Evolutionary conservation across 2,888 invertebrate genomes (phyloP).

Genomic region (Leptarthrus brevirostris): DNA sequence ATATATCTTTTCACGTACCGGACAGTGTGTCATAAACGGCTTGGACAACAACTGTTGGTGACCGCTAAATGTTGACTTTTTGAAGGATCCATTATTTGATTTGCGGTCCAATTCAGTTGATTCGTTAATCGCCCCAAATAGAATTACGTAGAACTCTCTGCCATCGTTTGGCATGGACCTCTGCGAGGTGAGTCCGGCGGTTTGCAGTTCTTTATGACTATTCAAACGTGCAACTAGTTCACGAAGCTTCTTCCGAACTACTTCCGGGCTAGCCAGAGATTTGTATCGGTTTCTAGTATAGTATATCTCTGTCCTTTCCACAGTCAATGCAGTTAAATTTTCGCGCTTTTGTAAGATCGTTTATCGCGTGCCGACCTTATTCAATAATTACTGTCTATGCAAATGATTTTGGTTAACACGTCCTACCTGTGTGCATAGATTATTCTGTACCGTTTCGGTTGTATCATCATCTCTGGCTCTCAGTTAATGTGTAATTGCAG

Average conservation of each 20-base stretch:
- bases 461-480: constrained; percentile 1
- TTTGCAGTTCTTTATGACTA: constrained; percentile 1
- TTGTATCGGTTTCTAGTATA: not conserved
- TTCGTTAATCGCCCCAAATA: constrained; percentile 48
- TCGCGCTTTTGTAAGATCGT: not conserved
- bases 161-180: not conserved
- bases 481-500: constrained; percentile 17
- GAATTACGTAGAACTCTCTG: constrained; percentile 26
- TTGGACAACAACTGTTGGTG: constrained; percentile 40
- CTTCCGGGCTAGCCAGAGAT: not conserved
- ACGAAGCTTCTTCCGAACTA: not conserved
- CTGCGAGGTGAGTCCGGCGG: not conserved
- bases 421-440: constrained; percentile 7
- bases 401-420: constrained; percentile 16
- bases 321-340: not conserved
- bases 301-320: not conserved
- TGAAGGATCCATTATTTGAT: constrained; percentile 50
- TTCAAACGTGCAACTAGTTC: not conserved
- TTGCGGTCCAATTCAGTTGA: constrained; percentile 48
- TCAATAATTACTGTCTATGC: constrained; percentile 17
- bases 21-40: constrained; percentile 20
- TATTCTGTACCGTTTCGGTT: not conserved
- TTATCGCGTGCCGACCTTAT: constrained; percentile 13
- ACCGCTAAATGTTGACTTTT: constrained; percentile 47
- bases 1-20: not conserved